Percentiles rank a stretch among this genome's conserved stretches.
These are phyloP conservation scores for Episyrphus balteatus DNA, from an alignment of 1,140 invertebrate species.

Conservation along the genomic window DNA sequence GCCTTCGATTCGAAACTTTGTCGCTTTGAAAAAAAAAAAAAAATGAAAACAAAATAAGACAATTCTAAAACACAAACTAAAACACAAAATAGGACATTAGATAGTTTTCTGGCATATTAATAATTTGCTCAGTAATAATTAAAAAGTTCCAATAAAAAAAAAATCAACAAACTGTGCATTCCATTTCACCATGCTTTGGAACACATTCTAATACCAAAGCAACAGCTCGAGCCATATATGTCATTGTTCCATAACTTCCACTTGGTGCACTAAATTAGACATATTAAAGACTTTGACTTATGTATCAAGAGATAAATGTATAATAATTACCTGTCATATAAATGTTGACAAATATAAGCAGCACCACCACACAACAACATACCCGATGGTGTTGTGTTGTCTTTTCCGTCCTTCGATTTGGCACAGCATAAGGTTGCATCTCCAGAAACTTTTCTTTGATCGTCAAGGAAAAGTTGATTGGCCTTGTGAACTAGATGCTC, in stretches of 20 bases:
- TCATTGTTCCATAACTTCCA: slow-evolving; percentile 95
- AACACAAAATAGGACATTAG: no score
- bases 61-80: no score
- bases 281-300: background rate
- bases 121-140: no score
- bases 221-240: slow-evolving; percentile 84
- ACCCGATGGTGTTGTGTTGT: slow-evolving; percentile 47
- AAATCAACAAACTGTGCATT: slow-evolving; percentile 61
- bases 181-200: slow-evolving; percentile 63
- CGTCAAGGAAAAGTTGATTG: slow-evolving; percentile 88
- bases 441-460: slow-evolving; percentile 76
- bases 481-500: slow-evolving; percentile 90
- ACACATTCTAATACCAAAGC: slow-evolving; percentile 62
- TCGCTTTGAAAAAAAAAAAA: no score
- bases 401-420: slow-evolving; percentile 50
- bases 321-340: slow-evolving; percentile 67
- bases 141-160: no score
- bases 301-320: background rate
- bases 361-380: slow-evolving; percentile 78
- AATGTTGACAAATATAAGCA: slow-evolving; percentile 89
- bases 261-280: slow-evolving; percentile 66
- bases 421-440: slow-evolving; percentile 88
- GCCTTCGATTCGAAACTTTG: no score
- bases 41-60: no score
- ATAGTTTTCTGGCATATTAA: no score